A percentile compares a stretch with the other conserved stretches of the same genome.
Evolutionary conservation across 2,888 invertebrate species (phyloP).

Genomic region (Epiblema foenella): DNA sequence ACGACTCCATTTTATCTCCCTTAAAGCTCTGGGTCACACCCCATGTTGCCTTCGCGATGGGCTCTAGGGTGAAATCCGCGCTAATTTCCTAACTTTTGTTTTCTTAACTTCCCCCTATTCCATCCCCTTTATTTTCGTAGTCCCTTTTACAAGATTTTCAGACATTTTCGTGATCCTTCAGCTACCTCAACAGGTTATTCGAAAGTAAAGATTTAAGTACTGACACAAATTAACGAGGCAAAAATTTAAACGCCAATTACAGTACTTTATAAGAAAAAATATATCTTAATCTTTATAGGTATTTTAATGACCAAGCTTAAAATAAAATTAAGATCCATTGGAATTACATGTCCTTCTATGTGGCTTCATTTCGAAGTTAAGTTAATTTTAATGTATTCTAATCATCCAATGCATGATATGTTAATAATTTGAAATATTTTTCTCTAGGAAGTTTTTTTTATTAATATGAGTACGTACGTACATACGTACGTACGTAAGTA

Average conservation of each 20-base stretch:
- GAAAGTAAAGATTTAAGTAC: slow-evolving; percentile 6
- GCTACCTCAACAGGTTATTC: slow-evolving; percentile 25
- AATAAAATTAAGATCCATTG: too few species aligned
- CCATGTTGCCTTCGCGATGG: slow-evolving; percentile 6
- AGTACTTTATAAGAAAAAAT: too few species aligned
- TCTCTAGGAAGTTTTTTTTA: too few species aligned
- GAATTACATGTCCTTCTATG: too few species aligned
- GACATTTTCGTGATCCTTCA: slow-evolving; percentile 5
- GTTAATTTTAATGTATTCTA: too few species aligned
- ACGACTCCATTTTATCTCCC: not conserved
- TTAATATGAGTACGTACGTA: too few species aligned
- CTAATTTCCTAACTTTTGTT: slow-evolving; percentile 32
- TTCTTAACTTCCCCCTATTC: slow-evolving; percentile 28
- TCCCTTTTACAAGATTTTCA: slow-evolving; percentile 36
- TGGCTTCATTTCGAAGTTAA: too few species aligned
- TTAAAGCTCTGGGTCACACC: not conserved
- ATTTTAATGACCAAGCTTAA: too few species aligned
- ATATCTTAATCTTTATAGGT: too few species aligned
- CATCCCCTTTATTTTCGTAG: slow-evolving; percentile 24
- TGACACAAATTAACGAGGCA: not conserved
- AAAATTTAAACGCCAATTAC: slow-evolving; percentile 3
- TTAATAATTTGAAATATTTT: too few species aligned
- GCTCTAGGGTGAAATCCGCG: slow-evolving; percentile 26
- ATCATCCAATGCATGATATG: too few species aligned
- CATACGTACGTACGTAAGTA: too few species aligned